These are phyloP conservation scores for Mythimna loreyi DNA, from an alignment of 2,888 invertebrate species.

Conservation along the genomic window DNA sequence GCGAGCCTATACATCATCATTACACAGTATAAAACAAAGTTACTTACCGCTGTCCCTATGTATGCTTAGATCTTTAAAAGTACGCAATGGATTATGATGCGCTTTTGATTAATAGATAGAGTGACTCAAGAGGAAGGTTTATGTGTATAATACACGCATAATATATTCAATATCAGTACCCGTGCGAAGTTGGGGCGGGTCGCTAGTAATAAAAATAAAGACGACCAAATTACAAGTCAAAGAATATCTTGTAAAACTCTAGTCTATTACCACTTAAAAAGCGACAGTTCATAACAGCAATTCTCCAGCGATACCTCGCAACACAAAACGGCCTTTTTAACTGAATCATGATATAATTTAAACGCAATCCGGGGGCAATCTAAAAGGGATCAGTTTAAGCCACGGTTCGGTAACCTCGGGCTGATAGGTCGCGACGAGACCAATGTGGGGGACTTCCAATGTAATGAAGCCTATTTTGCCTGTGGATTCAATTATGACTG, in stretches of 20 bases:
- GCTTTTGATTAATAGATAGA: no score
- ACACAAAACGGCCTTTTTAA: conserved; percentile 41
- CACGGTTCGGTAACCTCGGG: conserved; percentile 35
- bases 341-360: conserved; percentile 50
- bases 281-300: neutral
- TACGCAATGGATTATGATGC: no score
- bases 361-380: conserved; percentile 51
- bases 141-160: no score
- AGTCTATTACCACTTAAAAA: neutral
- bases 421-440: conserved; percentile 25
- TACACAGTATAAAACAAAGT: no score
- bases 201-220: no score
- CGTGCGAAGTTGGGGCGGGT: no score
- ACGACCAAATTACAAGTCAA: neutral
- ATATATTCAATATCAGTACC: no score
- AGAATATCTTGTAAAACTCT: neutral
- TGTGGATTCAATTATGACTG: conserved; percentile 44
- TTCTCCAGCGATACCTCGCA: neutral
- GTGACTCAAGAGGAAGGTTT: no score
- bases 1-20: no score
- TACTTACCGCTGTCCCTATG: no score
- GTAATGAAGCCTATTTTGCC: conserved; percentile 52
- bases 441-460: conserved; percentile 18
- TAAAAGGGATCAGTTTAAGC: conserved; percentile 54
- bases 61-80: no score